These are phyloP conservation scores for Metopia argyrocephala DNA, from an alignment of 2,888 invertebrate species.

Conservation along the genomic window DNA sequence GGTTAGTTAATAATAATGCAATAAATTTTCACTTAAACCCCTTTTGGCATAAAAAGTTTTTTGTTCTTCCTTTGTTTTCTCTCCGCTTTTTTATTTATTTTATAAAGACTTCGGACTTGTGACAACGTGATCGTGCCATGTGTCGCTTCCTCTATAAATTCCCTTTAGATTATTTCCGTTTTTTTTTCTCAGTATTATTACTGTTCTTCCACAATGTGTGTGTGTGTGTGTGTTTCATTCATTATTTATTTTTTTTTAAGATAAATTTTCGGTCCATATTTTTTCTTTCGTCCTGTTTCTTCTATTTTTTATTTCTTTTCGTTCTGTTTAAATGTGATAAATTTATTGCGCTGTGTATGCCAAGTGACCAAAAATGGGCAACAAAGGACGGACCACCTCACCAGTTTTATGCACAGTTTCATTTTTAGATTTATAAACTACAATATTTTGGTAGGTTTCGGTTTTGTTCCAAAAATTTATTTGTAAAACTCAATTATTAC, in stretches of 20 bases:
- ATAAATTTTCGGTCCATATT: neutral
- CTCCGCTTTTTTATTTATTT: conserved; percentile 14
- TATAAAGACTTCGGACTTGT: conserved; percentile 30
- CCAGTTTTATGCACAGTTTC: no score
- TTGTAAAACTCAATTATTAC: no score
- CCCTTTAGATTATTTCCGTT: conserved; percentile 61
- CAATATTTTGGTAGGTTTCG: no score
- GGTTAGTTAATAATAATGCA: conserved; percentile 58
- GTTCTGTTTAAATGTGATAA: conserved; percentile 58
- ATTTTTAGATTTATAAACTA: no score
- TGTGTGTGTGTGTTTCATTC: no score
- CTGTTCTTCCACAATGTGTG: conserved; percentile 14
- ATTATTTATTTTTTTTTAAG: no score
- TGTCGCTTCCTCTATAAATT: conserved; percentile 61
- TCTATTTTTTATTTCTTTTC: neutral
- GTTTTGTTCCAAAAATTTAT: no score
- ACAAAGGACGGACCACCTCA: conserved; percentile 21
- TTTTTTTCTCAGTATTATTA: no score
- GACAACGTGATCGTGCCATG: conserved; percentile 63
- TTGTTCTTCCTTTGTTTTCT: conserved; percentile 18
- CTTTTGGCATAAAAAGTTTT: conserved; percentile 55
- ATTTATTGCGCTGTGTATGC: conserved; percentile 58
- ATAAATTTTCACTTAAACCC: conserved; percentile 64
- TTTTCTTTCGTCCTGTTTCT: neutral
- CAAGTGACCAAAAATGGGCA: conserved; percentile 60